Conservation (phyloP, 2,888 invertebrate species). For the Campoplex nolae region DNA sequence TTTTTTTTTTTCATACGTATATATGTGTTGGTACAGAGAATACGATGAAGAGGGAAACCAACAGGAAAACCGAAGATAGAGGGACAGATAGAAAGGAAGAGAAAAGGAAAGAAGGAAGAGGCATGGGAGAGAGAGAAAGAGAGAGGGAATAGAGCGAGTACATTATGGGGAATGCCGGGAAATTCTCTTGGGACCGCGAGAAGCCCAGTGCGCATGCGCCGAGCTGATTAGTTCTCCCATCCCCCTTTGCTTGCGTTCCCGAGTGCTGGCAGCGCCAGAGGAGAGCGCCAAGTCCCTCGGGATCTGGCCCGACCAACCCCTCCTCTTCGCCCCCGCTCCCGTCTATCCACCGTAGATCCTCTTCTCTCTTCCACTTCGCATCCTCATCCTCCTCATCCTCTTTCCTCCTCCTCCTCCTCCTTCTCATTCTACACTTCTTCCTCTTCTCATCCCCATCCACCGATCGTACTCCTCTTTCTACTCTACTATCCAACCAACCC, state of each 20-base stretch:
- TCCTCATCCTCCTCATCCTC: conserved; percentile 62
- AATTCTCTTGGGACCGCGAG: conserved; percentile 80
- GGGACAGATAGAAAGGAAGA: conserved; percentile 67
- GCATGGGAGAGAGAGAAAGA: conserved; percentile 30
- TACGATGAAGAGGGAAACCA: conserved; percentile 36
- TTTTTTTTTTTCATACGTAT: background rate
- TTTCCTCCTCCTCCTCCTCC: conserved; percentile 47
- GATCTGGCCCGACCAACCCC: conserved; percentile 78
- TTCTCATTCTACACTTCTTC: conserved; percentile 30
- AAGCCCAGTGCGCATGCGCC: conserved; percentile 82
- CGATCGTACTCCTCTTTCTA: conserved; percentile 67
- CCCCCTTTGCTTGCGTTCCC: conserved; percentile 76
- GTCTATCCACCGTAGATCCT: conserved; percentile 56
- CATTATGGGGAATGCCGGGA: conserved; percentile 82
- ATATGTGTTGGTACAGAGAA: conserved; percentile 13
- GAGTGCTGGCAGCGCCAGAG: conserved; percentile 82
- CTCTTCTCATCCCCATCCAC: conserved; percentile 55
- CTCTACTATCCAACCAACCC: conserved; percentile 40
- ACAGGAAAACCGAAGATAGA: conserved; percentile 62
- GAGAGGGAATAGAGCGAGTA: conserved; percentile 74
- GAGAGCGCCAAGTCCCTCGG: conserved; percentile 81
- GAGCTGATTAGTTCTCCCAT: conserved; percentile 82
- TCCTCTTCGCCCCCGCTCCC: conserved; percentile 57
- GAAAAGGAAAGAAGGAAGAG: conserved; percentile 63
- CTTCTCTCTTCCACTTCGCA: conserved; percentile 55